Evolutionary conservation across 2,888 invertebrate genomes (phyloP), one percentile per base, ranked within the genome.

Genomic region (Drosophila mettleri): DNA sequence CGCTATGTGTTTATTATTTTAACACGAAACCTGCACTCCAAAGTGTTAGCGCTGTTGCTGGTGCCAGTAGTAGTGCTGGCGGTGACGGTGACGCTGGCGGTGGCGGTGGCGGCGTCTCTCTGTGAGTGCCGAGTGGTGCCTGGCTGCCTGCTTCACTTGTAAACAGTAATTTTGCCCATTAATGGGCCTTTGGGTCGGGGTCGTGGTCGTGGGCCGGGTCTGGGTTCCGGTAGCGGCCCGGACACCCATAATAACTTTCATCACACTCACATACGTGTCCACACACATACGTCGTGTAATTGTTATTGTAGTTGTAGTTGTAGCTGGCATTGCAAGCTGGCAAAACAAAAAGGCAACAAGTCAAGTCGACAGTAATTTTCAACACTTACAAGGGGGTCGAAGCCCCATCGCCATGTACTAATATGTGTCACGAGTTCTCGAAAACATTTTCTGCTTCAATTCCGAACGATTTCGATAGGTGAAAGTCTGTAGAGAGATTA

Each of bases 331-430:
- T 61, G 77, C 55, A 57, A 61, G 65, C 54, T 53, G 69, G 69
- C 62, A 75, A 83, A 86, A 88, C 76, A 86, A 83, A 88, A 88
- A 81, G 85, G 85, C 81, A 86, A 88, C 88, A 85, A 85, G 87
- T 88, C 85, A 88, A 85, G 87, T 81, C 88, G 79, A 81, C 85
- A 88, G 88, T 85, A 86, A 85, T 85, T 85, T 85, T 88, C 85
- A 85, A 85, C 85, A 85, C 85, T 85, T 85, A 77, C 85, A 67
- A 70, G 71, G 75, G 82, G 67, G 82, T 78, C 71, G 70, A 22
- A 36, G 46, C 52, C 46, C 52, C 60, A 46, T 51, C 38, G 63
- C 39, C 48, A 33, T 39, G 43, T 29, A 29, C 36, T 53, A 76
- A 69, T 62, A 66, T 48, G 36, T 52, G 48, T 8, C 16, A 10